Evolutionary conservation across 2,113 vertebrate genomes (phyloP), one percentile per base, ranked within the genome.

Genomic region (Epinephelus fuscoguttatus): DNA sequence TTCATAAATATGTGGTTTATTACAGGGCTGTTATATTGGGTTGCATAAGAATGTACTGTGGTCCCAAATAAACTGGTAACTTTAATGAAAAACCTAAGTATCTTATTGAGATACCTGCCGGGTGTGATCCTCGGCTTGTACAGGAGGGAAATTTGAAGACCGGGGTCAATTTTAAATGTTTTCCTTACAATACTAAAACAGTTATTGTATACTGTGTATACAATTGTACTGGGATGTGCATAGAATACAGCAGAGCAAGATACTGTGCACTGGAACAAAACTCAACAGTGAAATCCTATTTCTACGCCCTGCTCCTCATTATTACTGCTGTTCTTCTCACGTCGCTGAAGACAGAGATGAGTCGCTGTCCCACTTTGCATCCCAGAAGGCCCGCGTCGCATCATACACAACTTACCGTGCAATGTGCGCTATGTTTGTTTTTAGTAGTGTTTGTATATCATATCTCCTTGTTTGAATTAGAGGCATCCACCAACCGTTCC

Each of bases 391-490:
- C 59, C 3, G 21, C 1, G 1, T 74, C 60, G 69, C 80, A 45
- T 68, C 23, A 11, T 68, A 75, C 82, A 83, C 84, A 88, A 87
- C 85, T 78, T 63, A 37, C 25, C 9, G 49, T 59, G 72, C 73
- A 14, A 15, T n/a, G 37, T 62, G 55, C 42, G 73, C 21, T 18
- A 9, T 91, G 91, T 94, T 93, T 92, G 89, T 94, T 90, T 93
- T 90, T 73, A 59, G 47, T 33, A 2, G 71, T 84, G 84, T 93
- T 87, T 89, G 88, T 88, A 85, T 82, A 84, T 82, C 81, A 52
- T 49, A 70, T 84, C 80, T 81, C 59, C n/a, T 76, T 90, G 85
- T 89, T 90, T 90, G 89, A 94, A 85, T 89, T 86, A 81, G 78
- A 88, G 66, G 87, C 84, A 88, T 91, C 81, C 85, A 68, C 71